A percentile compares a stretch with the other conserved stretches of the same genome.
Evolutionary conservation across 2,797 vertebrate genomes (phyloP).

Genomic region (Acridotheres tristis): DNA sequence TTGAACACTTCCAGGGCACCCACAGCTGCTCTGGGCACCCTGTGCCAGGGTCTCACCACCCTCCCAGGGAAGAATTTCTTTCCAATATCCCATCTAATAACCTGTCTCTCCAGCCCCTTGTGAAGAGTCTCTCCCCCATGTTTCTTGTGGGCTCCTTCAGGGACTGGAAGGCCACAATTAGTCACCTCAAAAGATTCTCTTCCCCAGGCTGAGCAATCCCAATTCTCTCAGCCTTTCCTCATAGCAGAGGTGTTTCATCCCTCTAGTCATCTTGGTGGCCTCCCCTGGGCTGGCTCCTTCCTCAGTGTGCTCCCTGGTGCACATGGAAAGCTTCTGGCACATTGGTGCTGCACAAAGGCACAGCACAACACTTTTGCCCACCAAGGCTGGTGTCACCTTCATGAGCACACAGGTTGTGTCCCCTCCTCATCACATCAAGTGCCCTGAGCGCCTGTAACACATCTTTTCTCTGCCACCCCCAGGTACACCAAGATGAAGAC

Average conservation of each 20-base stretch:
- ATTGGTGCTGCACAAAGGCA: background rate
- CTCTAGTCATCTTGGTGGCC: background rate
- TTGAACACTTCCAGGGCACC: background rate
- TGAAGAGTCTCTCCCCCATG: background rate
- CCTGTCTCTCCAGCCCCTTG: background rate
- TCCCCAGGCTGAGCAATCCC: background rate
- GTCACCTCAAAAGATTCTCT: background rate
- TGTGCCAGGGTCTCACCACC: background rate
- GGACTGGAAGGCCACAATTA: background rate
- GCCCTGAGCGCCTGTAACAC: rapidly evolving
- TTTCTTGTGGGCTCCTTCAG: background rate
- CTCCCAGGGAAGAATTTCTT: background rate
- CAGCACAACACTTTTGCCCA: background rate
- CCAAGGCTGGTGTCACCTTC: background rate
- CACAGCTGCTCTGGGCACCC: background rate
- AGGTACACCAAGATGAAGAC: slow-evolving; percentile 99
- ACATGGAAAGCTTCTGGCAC: background rate
- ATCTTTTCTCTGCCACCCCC: background rate
- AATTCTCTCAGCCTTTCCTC: background rate
- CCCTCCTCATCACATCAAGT: rapidly evolving
- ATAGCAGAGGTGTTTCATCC: background rate
- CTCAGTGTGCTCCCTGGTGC: rapidly evolving
- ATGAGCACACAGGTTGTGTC: background rate
- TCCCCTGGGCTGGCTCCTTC: background rate
- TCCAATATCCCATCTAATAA: background rate